phyloP scores from a whole-genome alignment of 2,888 invertebrate species.

The Cantharis lateralis region DNA sequence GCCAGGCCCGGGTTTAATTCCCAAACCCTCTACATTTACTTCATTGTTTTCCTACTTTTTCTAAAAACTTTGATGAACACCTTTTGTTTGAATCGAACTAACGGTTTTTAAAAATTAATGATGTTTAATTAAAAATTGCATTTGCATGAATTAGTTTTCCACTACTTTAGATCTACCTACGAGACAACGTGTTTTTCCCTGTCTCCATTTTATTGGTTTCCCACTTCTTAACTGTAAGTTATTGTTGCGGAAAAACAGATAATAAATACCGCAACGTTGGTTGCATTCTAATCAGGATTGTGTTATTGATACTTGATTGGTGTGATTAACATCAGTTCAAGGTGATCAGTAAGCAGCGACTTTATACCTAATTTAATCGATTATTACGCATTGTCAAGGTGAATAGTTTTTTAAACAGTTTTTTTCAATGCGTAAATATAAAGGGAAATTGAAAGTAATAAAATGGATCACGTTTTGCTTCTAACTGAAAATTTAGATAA shows the following conservation, averaged over 20 bases:
- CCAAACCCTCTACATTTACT: not conserved
- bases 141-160: not conserved
- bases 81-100: not conserved
- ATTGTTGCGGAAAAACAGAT: not conserved
- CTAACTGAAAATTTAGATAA: too few relatives aligned
- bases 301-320: not conserved
- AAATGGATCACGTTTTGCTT: too few relatives aligned
- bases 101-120: not conserved
- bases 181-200: not conserved
- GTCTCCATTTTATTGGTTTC: not conserved
- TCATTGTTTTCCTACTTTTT: not conserved
- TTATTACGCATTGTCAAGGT: not conserved
- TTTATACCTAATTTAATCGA: not conserved
- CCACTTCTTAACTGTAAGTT: not conserved
- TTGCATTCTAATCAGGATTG: not conserved
- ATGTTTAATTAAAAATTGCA: not conserved
- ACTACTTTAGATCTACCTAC: not conserved
- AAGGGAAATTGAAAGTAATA: too few relatives aligned
- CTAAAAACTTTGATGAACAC: not conserved
- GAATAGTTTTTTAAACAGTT: not conserved
- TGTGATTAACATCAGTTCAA: not conserved
- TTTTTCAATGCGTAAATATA: too few relatives aligned
- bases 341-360: not conserved
- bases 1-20: slow-evolving; percentile 8
- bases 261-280: not conserved